phyloP scores from a whole-genome alignment of 2,113 vertebrate genomes.

The Suricata suricatta region DNA sequence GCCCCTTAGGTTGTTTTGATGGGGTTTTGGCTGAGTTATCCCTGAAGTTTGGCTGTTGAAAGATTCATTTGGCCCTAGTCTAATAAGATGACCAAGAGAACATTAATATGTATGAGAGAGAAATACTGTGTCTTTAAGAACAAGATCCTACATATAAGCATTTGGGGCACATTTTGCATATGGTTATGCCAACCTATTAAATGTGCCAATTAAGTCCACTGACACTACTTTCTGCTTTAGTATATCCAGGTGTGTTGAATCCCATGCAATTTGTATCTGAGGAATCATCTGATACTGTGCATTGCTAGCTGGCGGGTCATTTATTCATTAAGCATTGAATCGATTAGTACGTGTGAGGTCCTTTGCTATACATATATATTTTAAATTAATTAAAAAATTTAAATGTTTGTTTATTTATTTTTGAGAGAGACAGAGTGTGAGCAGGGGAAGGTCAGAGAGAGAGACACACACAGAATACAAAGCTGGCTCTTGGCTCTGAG shows the following conservation, averaged over 20 bases:
- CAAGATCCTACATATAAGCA: neutral
- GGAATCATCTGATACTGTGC: neutral
- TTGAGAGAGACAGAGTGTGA: too few relatives aligned
- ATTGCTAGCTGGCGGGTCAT: neutral
- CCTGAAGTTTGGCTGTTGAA: neutral
- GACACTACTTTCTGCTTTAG: neutral
- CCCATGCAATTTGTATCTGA: neutral
- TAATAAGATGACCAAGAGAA: neutral
- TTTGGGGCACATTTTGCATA: constrained; percentile 4
- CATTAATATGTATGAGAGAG: neutral
- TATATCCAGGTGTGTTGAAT: neutral
- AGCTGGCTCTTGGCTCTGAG: too few relatives aligned
- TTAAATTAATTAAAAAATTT: too few relatives aligned
- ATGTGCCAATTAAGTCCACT: neutral
- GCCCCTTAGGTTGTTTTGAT: neutral
- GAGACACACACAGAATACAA: too few relatives aligned
- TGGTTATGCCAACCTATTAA: constrained; percentile 16
- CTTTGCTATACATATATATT: neutral
- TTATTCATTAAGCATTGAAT: neutral
- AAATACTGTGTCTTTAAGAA: constrained; percentile 12
- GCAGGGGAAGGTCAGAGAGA: too few relatives aligned
- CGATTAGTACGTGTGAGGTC: neutral
- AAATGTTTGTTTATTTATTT: too few relatives aligned
- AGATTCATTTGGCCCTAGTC: neutral
- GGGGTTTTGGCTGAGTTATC: neutral